Evolutionary conservation across 2,113 vertebrate genomes (phyloP), one percentile per base, ranked within the genome.

Genomic region (Polypterus bichir): DNA sequence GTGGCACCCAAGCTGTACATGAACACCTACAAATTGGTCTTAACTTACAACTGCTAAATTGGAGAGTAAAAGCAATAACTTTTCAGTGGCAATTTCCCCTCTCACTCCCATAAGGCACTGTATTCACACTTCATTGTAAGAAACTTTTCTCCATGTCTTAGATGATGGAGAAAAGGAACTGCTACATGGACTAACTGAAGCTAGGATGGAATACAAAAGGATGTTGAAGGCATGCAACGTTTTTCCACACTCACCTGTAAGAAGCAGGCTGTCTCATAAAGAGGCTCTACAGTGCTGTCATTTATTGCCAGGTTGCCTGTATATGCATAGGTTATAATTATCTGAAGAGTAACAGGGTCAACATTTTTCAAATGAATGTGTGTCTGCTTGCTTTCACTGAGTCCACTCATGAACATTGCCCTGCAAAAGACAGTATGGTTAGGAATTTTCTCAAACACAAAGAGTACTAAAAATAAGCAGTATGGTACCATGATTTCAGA

Each of bases 251-350:
- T 47, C 69, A 97, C 95, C 95, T 98, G 95, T 47, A 99, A 76
- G 79, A 99, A 99, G 85, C 94, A 97, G 64, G 96, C 95, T 0
- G 96, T 99, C 78, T 99, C 96, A 58, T 98, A 99, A 47, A 98
- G 93, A 70, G 93, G 93, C 73, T 99, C 96, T 8, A 98, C 95
- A 0, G 88, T 97, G 87, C 86, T 82, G 82, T 97, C 94, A 0
- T 73, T 96, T 78, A 97, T 86, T 70, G 88, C 86, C 85, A 99
- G 74, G 82, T 93, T 92, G 62, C 96, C 93, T n/a, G 94, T 99
- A 77, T 99, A 99, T 1, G 95, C 92, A 0, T 99, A 98, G 3
- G 88, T 80, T 76, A 99, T 98, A 79, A 99, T 96, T 63, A 91
- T 92, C 75, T 96, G 91, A 70, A 99, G 77, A 2, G 95, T 93